Base-by-base conservation (phyloP, 1,140 invertebrate genomes). In the Drosophila cardini region DNA sequence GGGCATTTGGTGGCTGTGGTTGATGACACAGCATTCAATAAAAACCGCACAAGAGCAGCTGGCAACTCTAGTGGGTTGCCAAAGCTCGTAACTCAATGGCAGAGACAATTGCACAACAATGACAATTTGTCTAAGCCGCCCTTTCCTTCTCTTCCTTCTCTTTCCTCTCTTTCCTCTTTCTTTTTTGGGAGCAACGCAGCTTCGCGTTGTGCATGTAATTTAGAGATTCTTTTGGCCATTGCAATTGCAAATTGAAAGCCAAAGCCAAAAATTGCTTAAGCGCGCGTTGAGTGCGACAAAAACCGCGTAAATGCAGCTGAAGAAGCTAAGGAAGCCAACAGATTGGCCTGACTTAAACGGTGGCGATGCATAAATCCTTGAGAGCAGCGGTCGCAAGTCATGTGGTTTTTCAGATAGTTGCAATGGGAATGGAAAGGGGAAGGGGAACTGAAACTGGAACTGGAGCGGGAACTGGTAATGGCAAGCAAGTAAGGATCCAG, bases 291-390 rank as follows among this genome's bases (percentile, higher is more conserved):
- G 52, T 36, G 64, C 63, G 63, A 81, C 64, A 78, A 82, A 76
- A 72, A 72, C 56, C 55, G 34, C 40, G 58, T 13, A 11, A 57
- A 21, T 16, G 61, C 40, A 65, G 52, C 72, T 40, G 55, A 52
- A 36, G 48, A 69, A 65, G 40, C 43, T 63, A 70, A 57, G 42
- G 48, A 69, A 65, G 40, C 43, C 68, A 70, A 67, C 78, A 81
- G 78, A 80, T 82, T 81, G 80, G 46, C 64, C 68, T 76, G 81
- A 77, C 81, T 84, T 84, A 77, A 84, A 80, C 68, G 73, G 72
- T 65, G 77, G 61, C 68, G 38, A 52, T 55, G 65, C 81, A 85
- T 84, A 84, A 84, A 84, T 84, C 81, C 77, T 85, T 80, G 61
- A 62, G 64, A 61, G 72, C 76, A 61, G 60, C 46, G 79, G 70